phyloP scores from a whole-genome alignment of 2,888 invertebrate species.

The Hymenopus coronatus region DNA sequence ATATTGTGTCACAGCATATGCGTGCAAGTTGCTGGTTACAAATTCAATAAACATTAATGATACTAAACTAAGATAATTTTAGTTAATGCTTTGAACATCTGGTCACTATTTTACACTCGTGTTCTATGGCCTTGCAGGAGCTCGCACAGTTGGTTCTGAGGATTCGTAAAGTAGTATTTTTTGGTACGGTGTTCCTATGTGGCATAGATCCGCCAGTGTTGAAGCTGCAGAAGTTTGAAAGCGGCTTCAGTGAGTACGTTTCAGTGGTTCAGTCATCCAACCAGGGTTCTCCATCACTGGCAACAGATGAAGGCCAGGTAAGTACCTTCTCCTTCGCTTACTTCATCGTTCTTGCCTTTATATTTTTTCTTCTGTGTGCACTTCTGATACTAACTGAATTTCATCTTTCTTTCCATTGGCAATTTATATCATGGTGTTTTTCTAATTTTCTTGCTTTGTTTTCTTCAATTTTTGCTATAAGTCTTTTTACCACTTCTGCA shows the following conservation, averaged over 20 bases:
- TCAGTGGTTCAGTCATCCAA: slow-evolving; percentile 64
- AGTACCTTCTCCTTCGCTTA: slow-evolving; percentile 32
- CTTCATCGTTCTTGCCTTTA: background rate
- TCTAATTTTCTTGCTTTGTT: background rate
- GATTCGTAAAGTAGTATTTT: slow-evolving; percentile 71
- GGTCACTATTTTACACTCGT: no score
- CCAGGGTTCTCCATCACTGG: slow-evolving; percentile 43
- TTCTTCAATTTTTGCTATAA: no score
- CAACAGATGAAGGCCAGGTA: slow-evolving; percentile 53
- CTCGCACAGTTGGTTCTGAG: slow-evolving; percentile 70
- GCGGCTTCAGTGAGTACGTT: slow-evolving; percentile 64
- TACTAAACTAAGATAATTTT: no score
- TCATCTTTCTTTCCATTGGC: no score
- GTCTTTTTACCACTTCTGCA: no score
- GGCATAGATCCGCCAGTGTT: slow-evolving; percentile 85
- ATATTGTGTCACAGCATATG: no score
- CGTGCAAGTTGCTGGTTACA: no score
- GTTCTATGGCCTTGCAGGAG: slow-evolving; percentile 50
- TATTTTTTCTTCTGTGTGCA: background rate
- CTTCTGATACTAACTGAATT: no score
- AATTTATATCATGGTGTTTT: background rate
- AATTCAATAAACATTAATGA: no score
- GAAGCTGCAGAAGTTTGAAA: slow-evolving; percentile 64
- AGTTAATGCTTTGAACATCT: no score
- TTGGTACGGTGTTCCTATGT: slow-evolving; percentile 80